A percentile compares a stretch with the other conserved stretches of the same genome.
These are phyloP conservation scores for Limnephilus rhombicus DNA, from an alignment of 2,888 invertebrate genomes.

Conservation along the genomic window DNA sequence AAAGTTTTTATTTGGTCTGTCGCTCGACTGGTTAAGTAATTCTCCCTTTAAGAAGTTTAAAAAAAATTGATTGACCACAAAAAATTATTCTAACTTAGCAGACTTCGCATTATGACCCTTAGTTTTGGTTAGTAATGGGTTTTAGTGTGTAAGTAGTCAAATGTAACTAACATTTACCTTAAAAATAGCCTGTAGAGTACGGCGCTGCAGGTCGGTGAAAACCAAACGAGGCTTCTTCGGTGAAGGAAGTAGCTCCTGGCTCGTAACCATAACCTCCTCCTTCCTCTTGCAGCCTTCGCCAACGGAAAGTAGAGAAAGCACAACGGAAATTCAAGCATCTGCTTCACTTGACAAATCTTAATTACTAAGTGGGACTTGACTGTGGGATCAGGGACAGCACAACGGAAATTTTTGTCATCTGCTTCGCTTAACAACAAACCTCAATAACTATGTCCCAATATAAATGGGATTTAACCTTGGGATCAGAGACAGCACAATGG, in stretches of 20 bases:
- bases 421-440: too few relatives aligned
- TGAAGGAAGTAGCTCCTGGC: conserved; percentile 88
- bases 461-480: too few relatives aligned
- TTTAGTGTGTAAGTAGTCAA: background rate
- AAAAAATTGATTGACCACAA: too few relatives aligned
- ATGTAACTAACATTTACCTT: conserved; percentile 82
- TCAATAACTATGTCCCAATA: too few relatives aligned
- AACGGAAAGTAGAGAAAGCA: conserved; percentile 55
- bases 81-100: background rate
- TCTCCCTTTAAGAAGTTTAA: too few relatives aligned
- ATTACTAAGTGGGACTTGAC: background rate
- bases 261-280: conserved; percentile 84
- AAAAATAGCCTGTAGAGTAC: conserved; percentile 99
- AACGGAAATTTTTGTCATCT: too few relatives aligned
- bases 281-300: conserved; percentile 94
- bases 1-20: too few relatives aligned
- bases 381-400: background rate
- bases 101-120: background rate
- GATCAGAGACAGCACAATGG: conserved; percentile 29
- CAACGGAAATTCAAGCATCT: conserved; percentile 53
- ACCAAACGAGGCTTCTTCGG: conserved; percentile 99
- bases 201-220: conserved; percentile 99
- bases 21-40: too few relatives aligned
- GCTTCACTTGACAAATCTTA: background rate
- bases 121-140: background rate